A percentile compares a stretch with the other conserved stretches of the same genome.
phyloP scores from a whole-genome alignment of 1,140 invertebrate genomes.

The Chrysopa pallens region DNA sequence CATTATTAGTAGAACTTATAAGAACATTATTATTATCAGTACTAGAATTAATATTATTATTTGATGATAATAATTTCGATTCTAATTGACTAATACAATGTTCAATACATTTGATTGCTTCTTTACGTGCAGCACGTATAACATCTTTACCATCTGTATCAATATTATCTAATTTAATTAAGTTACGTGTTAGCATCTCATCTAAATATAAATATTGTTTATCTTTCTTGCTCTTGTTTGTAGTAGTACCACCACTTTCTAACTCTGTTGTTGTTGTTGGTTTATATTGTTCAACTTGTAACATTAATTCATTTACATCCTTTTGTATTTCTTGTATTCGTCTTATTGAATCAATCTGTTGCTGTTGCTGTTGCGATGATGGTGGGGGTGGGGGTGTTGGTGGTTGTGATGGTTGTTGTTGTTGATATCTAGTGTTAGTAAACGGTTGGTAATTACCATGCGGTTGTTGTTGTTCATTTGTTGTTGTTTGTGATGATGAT shows the following conservation, averaged over 20 bases:
- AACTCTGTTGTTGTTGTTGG: too few relatives aligned
- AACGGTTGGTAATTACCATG: constrained; percentile 11
- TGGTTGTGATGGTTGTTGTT: constrained; percentile 18
- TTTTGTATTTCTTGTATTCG: constrained; percentile 62
- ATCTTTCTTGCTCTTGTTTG: constrained; percentile 46
- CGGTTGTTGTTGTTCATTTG: constrained; percentile 10
- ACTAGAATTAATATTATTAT: neutral
- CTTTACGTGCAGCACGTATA: constrained; percentile 66
- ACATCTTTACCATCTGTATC: constrained; percentile 81
- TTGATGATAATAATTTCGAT: constrained; percentile 38
- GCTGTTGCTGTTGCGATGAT: constrained; percentile 21
- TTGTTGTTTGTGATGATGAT: constrained; percentile 14
- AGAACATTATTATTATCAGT: too few relatives aligned
- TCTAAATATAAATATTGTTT: constrained; percentile 80
- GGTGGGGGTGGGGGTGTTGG: constrained; percentile 13
- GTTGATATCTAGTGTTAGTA: constrained; percentile 2
- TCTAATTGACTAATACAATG: constrained; percentile 69
- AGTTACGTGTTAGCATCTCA: constrained; percentile 84
- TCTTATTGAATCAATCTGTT: constrained; percentile 48
- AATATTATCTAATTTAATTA: constrained; percentile 80
- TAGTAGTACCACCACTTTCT: too few relatives aligned
- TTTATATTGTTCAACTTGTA: constrained; percentile 64
- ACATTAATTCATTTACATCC: constrained; percentile 60
- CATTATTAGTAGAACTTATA: too few relatives aligned
- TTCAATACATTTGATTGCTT: constrained; percentile 77